These are phyloP conservation scores for Erebia palarica DNA, from an alignment of 2,888 invertebrate species.

Conservation along the genomic window DNA sequence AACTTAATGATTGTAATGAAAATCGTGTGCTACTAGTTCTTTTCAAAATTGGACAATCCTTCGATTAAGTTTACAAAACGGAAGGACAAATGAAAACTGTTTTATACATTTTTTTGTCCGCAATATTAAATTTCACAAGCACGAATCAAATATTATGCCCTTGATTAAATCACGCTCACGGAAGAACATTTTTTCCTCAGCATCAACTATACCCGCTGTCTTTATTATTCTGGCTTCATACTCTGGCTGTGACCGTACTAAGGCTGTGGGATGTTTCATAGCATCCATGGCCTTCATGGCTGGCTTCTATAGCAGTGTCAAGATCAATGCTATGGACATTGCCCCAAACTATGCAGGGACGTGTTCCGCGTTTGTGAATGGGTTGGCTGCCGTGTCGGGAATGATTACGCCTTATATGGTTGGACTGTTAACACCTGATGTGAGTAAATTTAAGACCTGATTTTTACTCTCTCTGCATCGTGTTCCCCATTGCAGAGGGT, in stretches of 20 bases:
- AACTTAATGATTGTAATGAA: no score
- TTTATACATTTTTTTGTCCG: background rate
- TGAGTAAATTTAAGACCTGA: constrained; percentile 56
- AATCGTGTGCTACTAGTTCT: no score
- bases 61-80: background rate
- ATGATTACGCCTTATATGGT: constrained; percentile 84
- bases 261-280: constrained; percentile 81
- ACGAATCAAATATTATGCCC: constrained; percentile 40
- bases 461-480: no score
- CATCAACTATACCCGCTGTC: constrained; percentile 84
- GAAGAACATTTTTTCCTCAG: constrained; percentile 62
- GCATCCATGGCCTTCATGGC: constrained; percentile 86
- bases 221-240: constrained; percentile 85
- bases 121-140: background rate
- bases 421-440: constrained; percentile 83
- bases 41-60: background rate
- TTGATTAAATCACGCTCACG: constrained; percentile 47
- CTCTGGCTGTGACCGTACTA: constrained; percentile 80
- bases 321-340: constrained; percentile 85
- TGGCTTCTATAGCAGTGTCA: constrained; percentile 86
- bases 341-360: constrained; percentile 85
- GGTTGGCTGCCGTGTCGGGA: constrained; percentile 83
- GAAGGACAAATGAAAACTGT: background rate
- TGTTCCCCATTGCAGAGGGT: no score
- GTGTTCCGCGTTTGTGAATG: constrained; percentile 85